Base-by-base conservation (phyloP, 2,888 invertebrate genomes). In the Pseudococcus viburni region DNA sequence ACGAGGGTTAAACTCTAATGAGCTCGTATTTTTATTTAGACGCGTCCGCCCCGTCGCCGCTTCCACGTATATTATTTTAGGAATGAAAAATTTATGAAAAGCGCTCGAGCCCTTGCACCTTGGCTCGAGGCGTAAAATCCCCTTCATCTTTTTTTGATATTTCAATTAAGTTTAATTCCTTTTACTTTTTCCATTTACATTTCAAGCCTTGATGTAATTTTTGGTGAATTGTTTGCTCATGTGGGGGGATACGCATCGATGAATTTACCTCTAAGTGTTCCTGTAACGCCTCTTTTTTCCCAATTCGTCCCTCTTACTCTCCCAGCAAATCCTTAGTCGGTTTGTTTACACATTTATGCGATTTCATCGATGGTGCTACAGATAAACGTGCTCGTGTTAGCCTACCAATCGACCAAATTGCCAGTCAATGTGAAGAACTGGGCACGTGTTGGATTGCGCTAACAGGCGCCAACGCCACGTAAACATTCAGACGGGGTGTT, bases 71-170 rank as follows among this genome's bases (percentile, higher is more conserved):
- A 55, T 55, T 55, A 55, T 55, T 55, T 55, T n/a, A 55, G 22
- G 22, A 68, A 68, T 68, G 68, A 68, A 68, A 68, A 68, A 68
- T 68, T 68, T 68, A 68, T 68, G 68, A 68, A 68, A 68, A 68
- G 26, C 68, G 26, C 5, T 68, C 68, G 26, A 26, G 64, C 19
- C 26, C 22, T 11, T 7, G 15, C 12, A 26, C 68, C 68, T 26
- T 68, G 15, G 4, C 22, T 68, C 68, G 68, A 68, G 68, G 68
- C 26, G 68, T 15, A 5, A 68, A 26, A 26, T 64, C 33, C 33
- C 17, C 33, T 33, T 33, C 1, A 26, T 15, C 12, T 26, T 68
- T 73, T 73, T 73, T 73, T 33, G 73, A 73, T 73, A 33, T 73
- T 73, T 73, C 33, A 73, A 73, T 73, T 73, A 73, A 33, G 39